phyloP scores from a whole-genome alignment of 2,888 invertebrate genomes.

The Spodoptera picta region DNA sequence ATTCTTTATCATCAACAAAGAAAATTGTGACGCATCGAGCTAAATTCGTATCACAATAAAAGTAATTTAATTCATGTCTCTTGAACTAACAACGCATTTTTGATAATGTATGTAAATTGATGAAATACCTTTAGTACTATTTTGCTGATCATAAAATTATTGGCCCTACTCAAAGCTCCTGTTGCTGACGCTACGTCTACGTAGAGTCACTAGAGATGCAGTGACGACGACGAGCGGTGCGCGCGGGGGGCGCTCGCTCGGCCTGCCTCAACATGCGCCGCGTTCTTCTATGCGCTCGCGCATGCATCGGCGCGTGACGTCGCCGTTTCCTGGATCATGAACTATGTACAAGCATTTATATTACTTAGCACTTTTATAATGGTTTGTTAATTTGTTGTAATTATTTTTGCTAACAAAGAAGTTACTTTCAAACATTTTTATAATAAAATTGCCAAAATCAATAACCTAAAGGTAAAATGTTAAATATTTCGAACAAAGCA shows the following conservation, averaged over 20 bases:
- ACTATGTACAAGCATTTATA: slow-evolving; percentile 29
- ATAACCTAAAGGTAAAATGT: too few relatives aligned
- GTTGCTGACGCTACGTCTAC: slow-evolving; percentile 70
- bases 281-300: slow-evolving; percentile 73
- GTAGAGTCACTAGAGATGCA: slow-evolving; percentile 32
- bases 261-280: slow-evolving; percentile 86
- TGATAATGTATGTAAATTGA: too few relatives aligned
- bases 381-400: neutral
- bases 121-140: too few relatives aligned
- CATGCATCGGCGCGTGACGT: slow-evolving; percentile 59
- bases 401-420: neutral
- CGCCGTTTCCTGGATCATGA: slow-evolving; percentile 64
- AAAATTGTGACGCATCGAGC: too few relatives aligned
- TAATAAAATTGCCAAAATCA: too few relatives aligned
- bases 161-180: neutral
- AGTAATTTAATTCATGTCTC: too few relatives aligned
- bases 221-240: slow-evolving; percentile 18
- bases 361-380: slow-evolving; percentile 14
- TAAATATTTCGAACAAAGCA: too few relatives aligned
- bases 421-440: too few relatives aligned
- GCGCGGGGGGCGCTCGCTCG: slow-evolving; percentile 67
- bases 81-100: too few relatives aligned
- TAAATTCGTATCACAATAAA: too few relatives aligned
- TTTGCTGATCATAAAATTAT: too few relatives aligned
- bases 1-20: too few relatives aligned